Conservation (phyloP, 2,113 vertebrate genomes). For the Ceratotherium simum region DNA sequence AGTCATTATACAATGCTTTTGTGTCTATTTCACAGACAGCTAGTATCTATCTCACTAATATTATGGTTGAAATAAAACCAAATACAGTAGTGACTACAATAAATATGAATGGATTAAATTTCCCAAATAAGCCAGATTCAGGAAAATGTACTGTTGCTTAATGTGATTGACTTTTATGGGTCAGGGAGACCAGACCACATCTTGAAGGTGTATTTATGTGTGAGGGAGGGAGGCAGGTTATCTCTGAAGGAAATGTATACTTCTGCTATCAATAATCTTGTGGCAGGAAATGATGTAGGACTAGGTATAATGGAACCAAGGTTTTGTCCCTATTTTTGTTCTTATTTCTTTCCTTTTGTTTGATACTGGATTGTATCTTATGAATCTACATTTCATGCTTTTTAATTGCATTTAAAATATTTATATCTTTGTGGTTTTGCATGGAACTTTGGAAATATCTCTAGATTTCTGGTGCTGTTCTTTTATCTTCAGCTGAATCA, state of each 20-base stretch:
- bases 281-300: background rate
- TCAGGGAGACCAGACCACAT: background rate
- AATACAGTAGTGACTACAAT: background rate
- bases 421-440: background rate
- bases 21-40: background rate
- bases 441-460: background rate
- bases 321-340: background rate
- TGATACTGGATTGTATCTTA: background rate
- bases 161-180: background rate
- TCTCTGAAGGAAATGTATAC: background rate
- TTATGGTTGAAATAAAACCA: conserved; percentile 11
- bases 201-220: background rate
- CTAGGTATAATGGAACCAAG: background rate
- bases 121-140: background rate
- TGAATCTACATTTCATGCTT: background rate
- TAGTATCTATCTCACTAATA: background rate
- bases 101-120: background rate
- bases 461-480: background rate
- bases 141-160: background rate
- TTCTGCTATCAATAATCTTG: background rate
- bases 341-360: background rate
- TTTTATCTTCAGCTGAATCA: background rate
- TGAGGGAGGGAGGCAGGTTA: background rate
- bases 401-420: background rate
- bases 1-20: background rate